Percentiles rank a stretch among this genome's conserved stretches.
Conservation (phyloP, 1,140 invertebrate species). For the Zaprionus gabonicus region DNA sequence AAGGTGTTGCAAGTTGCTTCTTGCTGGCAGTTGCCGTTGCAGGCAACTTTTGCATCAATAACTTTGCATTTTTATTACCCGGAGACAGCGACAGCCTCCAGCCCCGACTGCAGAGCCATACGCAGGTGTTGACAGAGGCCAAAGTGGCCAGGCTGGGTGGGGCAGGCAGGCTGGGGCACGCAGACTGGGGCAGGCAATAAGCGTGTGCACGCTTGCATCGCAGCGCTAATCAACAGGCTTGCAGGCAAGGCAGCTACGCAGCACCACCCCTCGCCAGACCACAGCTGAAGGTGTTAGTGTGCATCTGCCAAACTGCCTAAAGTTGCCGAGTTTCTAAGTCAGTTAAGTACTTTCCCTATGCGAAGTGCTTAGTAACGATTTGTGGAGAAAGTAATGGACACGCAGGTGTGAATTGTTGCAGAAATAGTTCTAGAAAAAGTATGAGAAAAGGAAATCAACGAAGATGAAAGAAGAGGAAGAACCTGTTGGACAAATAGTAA, state of each 20-base stretch:
- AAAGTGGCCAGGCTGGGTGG: neutral
- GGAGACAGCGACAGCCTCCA: neutral
- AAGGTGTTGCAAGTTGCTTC: conserved; percentile 2
- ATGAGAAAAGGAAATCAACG: neutral
- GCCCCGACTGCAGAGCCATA: no score
- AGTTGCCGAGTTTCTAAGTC: conserved; percentile 1
- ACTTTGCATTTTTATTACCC: conserved; percentile 56
- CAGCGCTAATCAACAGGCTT: conserved; percentile 39
- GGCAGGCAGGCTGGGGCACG: no score
- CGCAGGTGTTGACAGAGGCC: conserved; percentile 12
- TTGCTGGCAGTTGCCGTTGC: conserved; percentile 17
- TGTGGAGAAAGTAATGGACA: neutral
- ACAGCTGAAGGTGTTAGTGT: neutral
- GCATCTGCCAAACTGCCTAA: neutral
- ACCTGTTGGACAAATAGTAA: neutral
- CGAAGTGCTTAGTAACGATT: neutral
- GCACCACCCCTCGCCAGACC: neutral
- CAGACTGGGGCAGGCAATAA: neutral
- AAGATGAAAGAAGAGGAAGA: neutral
- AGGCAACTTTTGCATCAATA: conserved; percentile 63
- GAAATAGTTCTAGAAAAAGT: neutral
- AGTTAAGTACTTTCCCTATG: conserved; percentile 1
- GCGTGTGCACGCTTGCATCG: conserved; percentile 8
- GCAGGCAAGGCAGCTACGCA: conserved; percentile 11
- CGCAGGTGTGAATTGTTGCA: neutral